Conservation (phyloP, 2,888 invertebrate species). For the Eupithecia subfuscata region DNA sequence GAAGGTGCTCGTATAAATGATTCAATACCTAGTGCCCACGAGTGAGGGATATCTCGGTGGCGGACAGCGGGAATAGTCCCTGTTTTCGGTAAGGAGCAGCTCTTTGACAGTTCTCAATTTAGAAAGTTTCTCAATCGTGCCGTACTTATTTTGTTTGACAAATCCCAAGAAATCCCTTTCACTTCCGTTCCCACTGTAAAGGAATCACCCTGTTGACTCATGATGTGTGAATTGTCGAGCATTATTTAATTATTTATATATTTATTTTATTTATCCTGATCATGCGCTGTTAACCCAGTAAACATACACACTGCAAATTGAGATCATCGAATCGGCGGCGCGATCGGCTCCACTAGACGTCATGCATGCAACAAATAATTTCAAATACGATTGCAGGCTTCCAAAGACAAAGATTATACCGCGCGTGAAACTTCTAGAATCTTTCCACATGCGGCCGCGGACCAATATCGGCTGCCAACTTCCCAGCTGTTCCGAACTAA, state of each 20-base stretch:
- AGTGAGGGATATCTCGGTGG: too few species aligned
- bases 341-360: background rate
- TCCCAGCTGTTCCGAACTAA: constrained; percentile 68
- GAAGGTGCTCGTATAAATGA: background rate
- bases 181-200: background rate
- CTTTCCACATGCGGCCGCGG: constrained; percentile 46
- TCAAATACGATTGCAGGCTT: background rate
- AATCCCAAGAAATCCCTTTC: background rate
- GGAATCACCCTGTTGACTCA: too few species aligned
- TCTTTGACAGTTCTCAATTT: background rate
- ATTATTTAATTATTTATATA: too few species aligned
- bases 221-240: too few species aligned
- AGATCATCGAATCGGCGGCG: background rate
- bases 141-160: background rate
- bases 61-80: background rate
- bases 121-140: background rate
- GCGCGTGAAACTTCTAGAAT: constrained; percentile 12
- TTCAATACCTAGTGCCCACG: background rate
- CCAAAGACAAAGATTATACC: constrained; percentile 5
- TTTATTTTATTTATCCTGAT: too few species aligned
- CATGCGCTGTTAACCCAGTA: background rate
- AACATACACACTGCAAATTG: background rate
- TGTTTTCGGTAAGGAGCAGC: background rate
- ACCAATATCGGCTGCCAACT: constrained; percentile 61
- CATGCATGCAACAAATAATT: constrained; percentile 1